Base-by-base conservation (phyloP, 2,113 vertebrate species). In the Polypterus senegalus region DNA sequence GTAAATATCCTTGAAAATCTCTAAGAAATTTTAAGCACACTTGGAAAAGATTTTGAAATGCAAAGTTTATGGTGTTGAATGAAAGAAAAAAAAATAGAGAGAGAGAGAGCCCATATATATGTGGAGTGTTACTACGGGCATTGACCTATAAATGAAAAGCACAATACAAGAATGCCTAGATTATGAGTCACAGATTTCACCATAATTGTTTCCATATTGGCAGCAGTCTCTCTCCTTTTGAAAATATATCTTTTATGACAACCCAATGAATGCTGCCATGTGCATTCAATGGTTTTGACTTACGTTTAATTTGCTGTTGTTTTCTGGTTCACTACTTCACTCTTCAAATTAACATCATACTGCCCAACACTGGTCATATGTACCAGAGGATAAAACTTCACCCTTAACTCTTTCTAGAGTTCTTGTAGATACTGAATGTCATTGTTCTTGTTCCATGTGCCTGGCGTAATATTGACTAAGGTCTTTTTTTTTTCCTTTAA, bases 151-250 rank as follows among this genome's bases (percentile, higher is more conserved):
- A 79, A 77, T 76, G 68, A 74, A 78, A 83, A 78, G 80, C 71
- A 73, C 76, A 79, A 75, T 67, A 74, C 75, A 27, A 70, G 68
- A 81, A 79, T 79, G 76, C 73, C 77, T 71, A 70, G 79, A 74
- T 75, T 7, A 81, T 70, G 77, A 84, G 69, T 84, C 70, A 80
- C 68, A 75, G 77, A 73, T 83, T 80, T 82, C 71, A 74, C 73
- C 69, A 65, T 83, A 87, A 89, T 87, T 84, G 73, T 66, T 89
- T 81, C 81, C 79, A 86, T 59, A 77, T 86, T 85, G 72, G 11
- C 70, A 70, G 63, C 63, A 62, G 62, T 66, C 57, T 57, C 70
- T 72, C 63, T 67, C 76, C 73, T 72, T 54, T 65, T 57, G 70
- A 81, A 82, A 79, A 71, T 63, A 53, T 71, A 76, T 77, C 80